phyloP scores from a whole-genome alignment of 1,140 invertebrate genomes.

The Luehdorfia chinensis region DNA sequence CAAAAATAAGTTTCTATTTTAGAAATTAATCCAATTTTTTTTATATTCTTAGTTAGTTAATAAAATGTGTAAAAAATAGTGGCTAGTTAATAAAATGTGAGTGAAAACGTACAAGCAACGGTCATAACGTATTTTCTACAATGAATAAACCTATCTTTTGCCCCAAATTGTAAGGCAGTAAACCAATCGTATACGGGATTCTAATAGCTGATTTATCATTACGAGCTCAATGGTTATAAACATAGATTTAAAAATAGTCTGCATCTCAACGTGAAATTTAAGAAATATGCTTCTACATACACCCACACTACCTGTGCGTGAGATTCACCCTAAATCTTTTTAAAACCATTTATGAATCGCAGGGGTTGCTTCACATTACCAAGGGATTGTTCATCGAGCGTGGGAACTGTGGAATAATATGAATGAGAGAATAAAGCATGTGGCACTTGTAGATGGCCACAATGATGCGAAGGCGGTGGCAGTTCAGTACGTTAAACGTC shows the following conservation, averaged over 20 bases:
- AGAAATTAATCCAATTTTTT: too few species aligned
- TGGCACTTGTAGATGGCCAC: slow-evolving; percentile 50
- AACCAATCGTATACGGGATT: background rate
- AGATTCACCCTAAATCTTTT: slow-evolving; percentile 64
- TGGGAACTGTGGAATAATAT: slow-evolving; percentile 47
- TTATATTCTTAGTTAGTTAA: too few species aligned
- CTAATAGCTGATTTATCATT: background rate
- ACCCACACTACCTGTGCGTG: slow-evolving; percentile 47
- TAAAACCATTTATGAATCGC: slow-evolving; percentile 40
- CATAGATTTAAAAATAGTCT: background rate
- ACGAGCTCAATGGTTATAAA: background rate
- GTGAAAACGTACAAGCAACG: slow-evolving; percentile 48
- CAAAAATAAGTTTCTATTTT: too few species aligned
- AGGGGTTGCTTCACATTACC: slow-evolving; percentile 52
- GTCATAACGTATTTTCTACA: slow-evolving; percentile 57
- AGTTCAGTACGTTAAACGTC: slow-evolving; percentile 18
- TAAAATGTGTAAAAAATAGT: too few species aligned
- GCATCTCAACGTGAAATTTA: too few species aligned
- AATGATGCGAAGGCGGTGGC: slow-evolving; percentile 34
- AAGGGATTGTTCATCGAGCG: slow-evolving; percentile 42
- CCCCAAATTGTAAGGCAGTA: slow-evolving; percentile 11
- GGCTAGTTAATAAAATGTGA: too few species aligned
- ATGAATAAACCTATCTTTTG: slow-evolving; percentile 21
- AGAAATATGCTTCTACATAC: slow-evolving; percentile 17
- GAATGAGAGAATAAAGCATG: slow-evolving; percentile 42